A percentile compares a stretch with the other conserved stretches of the same genome.
Conservation (phyloP, 2,797 vertebrate species). For the Phrynocephalus guinanensis region DNA sequence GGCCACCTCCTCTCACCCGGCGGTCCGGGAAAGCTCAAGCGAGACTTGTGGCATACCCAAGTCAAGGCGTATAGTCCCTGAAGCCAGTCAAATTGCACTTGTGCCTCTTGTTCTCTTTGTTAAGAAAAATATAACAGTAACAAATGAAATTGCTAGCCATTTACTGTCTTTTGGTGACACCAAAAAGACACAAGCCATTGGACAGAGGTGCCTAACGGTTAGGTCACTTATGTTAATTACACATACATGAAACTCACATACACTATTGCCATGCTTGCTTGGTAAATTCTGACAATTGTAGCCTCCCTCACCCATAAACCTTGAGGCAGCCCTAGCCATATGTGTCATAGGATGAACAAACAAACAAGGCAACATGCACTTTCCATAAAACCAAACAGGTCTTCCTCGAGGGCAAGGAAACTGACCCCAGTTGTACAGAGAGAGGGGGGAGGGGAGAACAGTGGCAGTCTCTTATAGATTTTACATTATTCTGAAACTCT, state of each 20-base stretch:
- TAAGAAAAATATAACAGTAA: background rate
- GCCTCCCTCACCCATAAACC: background rate
- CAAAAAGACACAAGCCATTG: background rate
- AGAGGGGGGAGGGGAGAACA: background rate
- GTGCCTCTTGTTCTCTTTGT: background rate
- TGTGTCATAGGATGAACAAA: background rate
- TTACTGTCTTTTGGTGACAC: background rate
- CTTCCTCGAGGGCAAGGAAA: background rate
- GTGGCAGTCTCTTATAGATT: background rate
- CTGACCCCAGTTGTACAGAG: background rate
- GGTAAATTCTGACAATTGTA: background rate
- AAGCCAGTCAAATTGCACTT: background rate
- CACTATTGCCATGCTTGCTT: background rate
- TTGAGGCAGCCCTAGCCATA: background rate
- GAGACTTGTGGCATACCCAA: too few relatives aligned
- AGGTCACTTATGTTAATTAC: too few relatives aligned
- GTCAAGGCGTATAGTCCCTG: background rate
- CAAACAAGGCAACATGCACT: background rate
- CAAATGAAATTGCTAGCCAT: background rate
- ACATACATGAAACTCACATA: background rate
- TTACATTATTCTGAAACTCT: background rate
- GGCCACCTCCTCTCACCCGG: too few relatives aligned
- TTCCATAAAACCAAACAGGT: background rate
- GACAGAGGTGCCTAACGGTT: background rate
- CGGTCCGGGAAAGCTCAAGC: too few relatives aligned